Evolutionary conservation across 2,113 vertebrate genomes (phyloP), one percentile per base, ranked within the genome.

Genomic region (Percopsis transmontana): DNA sequence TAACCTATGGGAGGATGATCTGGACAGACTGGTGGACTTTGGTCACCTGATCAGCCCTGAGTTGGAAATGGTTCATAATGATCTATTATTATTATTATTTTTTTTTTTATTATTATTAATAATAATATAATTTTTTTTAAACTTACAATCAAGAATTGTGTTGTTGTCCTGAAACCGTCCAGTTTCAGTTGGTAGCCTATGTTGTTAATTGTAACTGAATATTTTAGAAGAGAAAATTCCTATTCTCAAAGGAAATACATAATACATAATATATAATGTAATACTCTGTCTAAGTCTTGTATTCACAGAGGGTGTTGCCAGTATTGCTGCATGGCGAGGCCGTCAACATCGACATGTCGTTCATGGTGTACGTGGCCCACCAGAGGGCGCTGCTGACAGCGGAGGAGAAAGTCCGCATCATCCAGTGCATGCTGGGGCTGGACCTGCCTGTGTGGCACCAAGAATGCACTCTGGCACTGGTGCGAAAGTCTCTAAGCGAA

Each of bases 1-100:
- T 40, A 94, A 94, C 62, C 93, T 94, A 15, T 94, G 94, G 94
- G 93, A 95, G 69, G 94, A 95, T n/a, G 92, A 94, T 41, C 81
- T 95, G 11, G 84, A 95, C 80, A 87, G 93, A 57, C 76, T 95
- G 23, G 94, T 95, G 63, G 93, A 95, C 76, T 95, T 94, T 66
- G 93, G 94, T 3, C 94, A 95, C 58, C 74, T 94, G 1, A 91
- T 95, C 78, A 95, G 94, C 48, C 94, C 94, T 52, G 90, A 91
- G 38, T 77, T 95, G 54, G 92, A 95, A 86, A 95, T 95, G 94
- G 93, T 94, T 7, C 41, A 33, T 18, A 21, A 62, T 41, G 5
- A 8, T 18, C 15, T n/a, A 19, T n/a, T 19, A 19, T 1, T 20
- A 39, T 16, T 70, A 58, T 6, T 2, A 15, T 10, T 39, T n/a